A percentile compares a stretch with the other conserved stretches of the same genome.
Evolutionary conservation across 2,888 invertebrate species (phyloP).

Genomic region (Hydrotaea cyrtoneurina): DNA sequence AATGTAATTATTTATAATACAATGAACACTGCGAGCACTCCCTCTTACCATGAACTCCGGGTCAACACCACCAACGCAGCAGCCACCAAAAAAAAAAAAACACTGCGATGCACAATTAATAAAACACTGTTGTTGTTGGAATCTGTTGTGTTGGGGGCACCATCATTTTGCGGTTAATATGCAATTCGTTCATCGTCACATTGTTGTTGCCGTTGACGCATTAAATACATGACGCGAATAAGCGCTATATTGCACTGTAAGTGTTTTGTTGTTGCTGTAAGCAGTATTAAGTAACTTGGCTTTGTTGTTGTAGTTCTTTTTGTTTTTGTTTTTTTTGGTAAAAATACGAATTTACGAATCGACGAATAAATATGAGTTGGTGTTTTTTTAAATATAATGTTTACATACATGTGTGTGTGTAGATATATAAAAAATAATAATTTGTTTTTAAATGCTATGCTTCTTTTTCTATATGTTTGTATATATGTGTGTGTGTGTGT

Average conservation of each 20-base stretch:
- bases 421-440: constrained; percentile 31
- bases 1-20: constrained; percentile 28
- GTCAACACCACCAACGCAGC: neutral
- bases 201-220: neutral
- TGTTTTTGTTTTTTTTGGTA: constrained; percentile 6
- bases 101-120: constrained; percentile 25
- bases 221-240: neutral
- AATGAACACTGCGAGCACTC: constrained; percentile 17
- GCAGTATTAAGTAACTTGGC: constrained; percentile 58
- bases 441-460: constrained; percentile 39
- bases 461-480: neutral
- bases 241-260: neutral
- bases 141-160: neutral
- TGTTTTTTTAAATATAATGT: neutral
- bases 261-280: neutral
- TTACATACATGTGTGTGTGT: constrained; percentile 28
- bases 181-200: neutral
- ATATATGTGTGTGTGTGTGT: neutral
- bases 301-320: neutral
- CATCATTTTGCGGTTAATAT: constrained; percentile 16
- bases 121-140: neutral
- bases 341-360: constrained; percentile 27
- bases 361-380: constrained; percentile 32
- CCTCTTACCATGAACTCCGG: neutral
- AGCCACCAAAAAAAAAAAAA: neutral